A percentile compares a stretch with the other conserved stretches of the same genome.
Conservation (phyloP, 2,888 invertebrate species). For the Lydus trimaculatus region DNA sequence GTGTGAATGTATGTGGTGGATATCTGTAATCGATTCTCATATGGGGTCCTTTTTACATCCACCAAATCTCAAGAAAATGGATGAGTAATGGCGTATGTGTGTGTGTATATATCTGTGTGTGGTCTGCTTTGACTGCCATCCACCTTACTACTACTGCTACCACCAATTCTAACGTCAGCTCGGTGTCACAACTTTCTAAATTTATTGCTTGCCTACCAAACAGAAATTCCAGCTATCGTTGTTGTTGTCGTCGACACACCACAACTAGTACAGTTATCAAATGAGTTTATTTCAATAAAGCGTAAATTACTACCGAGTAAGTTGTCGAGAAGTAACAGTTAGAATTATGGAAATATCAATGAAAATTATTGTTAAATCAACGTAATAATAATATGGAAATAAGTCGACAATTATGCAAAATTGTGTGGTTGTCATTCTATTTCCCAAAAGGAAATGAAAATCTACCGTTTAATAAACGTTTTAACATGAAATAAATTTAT, state of each 20-base stretch:
- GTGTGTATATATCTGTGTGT: no score
- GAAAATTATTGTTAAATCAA: not conserved
- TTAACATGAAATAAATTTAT: not conserved
- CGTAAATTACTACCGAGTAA: not conserved
- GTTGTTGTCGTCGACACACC: not conserved
- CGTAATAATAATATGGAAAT: not conserved
- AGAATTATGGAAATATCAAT: not conserved
- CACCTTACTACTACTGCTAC: constrained; percentile 13
- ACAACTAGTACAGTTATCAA: not conserved
- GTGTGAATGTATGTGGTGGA: not conserved
- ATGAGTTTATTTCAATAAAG: not conserved
- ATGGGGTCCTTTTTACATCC: not conserved
- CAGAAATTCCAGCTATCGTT: constrained; percentile 21
- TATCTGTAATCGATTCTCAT: not conserved
- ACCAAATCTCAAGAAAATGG: constrained; percentile 4
- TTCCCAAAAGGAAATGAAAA: not conserved
- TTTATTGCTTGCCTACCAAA: constrained; percentile 28
- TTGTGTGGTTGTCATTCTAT: not conserved
- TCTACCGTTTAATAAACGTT: not conserved
- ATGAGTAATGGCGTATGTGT: constrained; percentile 29
- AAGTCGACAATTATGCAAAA: not conserved
- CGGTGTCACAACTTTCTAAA: constrained; percentile 27
- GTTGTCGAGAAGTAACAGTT: not conserved
- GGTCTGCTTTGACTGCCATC: constrained; percentile 18
- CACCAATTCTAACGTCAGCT: constrained; percentile 25